Base-by-base conservation (phyloP, 2,797 vertebrate species). In the Protosalanx chinensis region DNA sequence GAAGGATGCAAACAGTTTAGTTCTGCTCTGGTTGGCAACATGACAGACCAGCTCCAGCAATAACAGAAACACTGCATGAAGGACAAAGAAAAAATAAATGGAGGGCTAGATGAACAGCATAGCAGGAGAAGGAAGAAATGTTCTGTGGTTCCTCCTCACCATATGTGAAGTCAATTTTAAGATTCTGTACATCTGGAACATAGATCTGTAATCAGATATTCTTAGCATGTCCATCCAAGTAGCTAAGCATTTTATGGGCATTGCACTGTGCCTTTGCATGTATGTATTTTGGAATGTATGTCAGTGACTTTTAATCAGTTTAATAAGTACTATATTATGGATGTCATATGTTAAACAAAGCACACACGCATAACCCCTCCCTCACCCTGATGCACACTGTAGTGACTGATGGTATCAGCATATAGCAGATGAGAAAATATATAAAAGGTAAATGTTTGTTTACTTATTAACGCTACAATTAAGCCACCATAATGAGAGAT, bases 21-120 rank as follows among this genome's bases (percentile, higher is more conserved):
- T 88, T 88, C 82, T 88, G 87, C 84, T 87, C 87, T 88, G 85
- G 75, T 89, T 86, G 80, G 79, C 84, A 82, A 76, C 79, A 72
- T 69, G 67, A 74, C 72, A 41, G 72, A 71, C 70, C 65, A n/a
- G 57, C 60, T 66, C 76, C 71, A 79, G 76, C 59, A 77, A 74
- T 73, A 82, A 20, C 57, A 53, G 74, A 62, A 79, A 35, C 74
- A 37, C 23, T 63, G 65, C 5, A 16, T 67, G 49, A 64, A 76
- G 35, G 66, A 71, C 60, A 30, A 71, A 8, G 6, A 13, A 57
- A 41, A 29, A 32, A 71, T 29, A 23, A 7, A 12, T 23, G 27
- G 30, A 57, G 30, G 51, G 67, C 32, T 33, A 16, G n/a, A 41
- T 6, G 23, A n/a, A 56, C 1, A 12, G 29, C n/a, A n/a, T 3